Percentiles rank a stretch among this genome's conserved stretches.
phyloP scores from a whole-genome alignment of 1,140 invertebrate species.

The Bombyx mori region ASM3026992v2 NC_085111.1:11725001-11725500 shows the following conservation, averaged over 20 bases:
- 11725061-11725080: not conserved
- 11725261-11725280: constrained; percentile 66
- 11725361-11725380: constrained; percentile 58
- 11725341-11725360: constrained; percentile 77
- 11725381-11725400: constrained; percentile 36
- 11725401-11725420: not conserved
- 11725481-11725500: too few relatives aligned
- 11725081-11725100: too few relatives aligned
- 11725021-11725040: not conserved
- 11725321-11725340: constrained; percentile 81
- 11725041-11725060: not conserved
- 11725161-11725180: constrained; percentile 72
- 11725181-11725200: constrained; percentile 73
- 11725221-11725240: not conserved
- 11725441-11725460: too few relatives aligned
- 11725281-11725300: constrained; percentile 72
- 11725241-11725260: not conserved
- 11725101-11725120: not conserved
- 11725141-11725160: constrained; percentile 71
- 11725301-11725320: constrained; percentile 70
- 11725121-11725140: constrained; percentile 47
- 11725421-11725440: too few relatives aligned
- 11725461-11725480: too few relatives aligned
- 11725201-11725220: constrained; percentile 24
- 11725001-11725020: not conserved